Percentiles rank a stretch among this genome's conserved stretches.
Evolutionary conservation across 2,888 invertebrate species (phyloP).

Genomic region (Lasioglossum figueresi): DNA sequence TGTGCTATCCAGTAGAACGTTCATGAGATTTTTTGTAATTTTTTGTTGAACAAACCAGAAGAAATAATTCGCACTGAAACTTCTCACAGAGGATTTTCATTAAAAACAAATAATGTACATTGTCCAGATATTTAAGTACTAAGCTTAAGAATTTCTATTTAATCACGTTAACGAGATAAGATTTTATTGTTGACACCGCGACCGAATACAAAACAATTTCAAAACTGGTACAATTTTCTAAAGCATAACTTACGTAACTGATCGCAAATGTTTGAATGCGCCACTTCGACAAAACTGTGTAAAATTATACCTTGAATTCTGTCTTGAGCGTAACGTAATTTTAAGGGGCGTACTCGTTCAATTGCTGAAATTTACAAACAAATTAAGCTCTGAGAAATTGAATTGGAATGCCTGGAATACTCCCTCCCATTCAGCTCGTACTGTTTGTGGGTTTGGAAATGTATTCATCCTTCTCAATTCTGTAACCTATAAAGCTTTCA

Average conservation of each 20-base stretch:
- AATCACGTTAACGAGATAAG: too few species aligned
- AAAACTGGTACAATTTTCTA: not conserved
- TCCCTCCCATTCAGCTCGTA: constrained; percentile 12
- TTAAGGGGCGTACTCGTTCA: not conserved
- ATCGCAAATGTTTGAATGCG: not conserved
- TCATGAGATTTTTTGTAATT: too few species aligned
- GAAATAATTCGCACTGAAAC: too few species aligned
- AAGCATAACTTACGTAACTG: not conserved
- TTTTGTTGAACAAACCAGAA: too few species aligned
- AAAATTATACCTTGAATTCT: not conserved
- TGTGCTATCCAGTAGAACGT: too few species aligned
- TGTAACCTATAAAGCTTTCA: constrained; percentile 35
- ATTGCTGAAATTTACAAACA: not conserved
- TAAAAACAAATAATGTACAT: not conserved
- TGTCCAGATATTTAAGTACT: too few species aligned
- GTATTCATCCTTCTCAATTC: constrained; percentile 37
- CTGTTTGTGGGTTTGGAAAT: constrained; percentile 12
- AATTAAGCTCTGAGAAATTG: constrained; percentile 14
- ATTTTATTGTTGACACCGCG: not conserved
- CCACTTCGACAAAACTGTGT: not conserved
- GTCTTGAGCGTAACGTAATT: not conserved
- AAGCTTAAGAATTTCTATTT: too few species aligned
- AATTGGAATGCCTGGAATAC: constrained; percentile 21
- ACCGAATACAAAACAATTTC: not conserved
- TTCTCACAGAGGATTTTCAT: too few species aligned